Evolutionary conservation across 2,888 invertebrate genomes (phyloP).

Genomic region (Tenthredo distinguenda): DNA sequence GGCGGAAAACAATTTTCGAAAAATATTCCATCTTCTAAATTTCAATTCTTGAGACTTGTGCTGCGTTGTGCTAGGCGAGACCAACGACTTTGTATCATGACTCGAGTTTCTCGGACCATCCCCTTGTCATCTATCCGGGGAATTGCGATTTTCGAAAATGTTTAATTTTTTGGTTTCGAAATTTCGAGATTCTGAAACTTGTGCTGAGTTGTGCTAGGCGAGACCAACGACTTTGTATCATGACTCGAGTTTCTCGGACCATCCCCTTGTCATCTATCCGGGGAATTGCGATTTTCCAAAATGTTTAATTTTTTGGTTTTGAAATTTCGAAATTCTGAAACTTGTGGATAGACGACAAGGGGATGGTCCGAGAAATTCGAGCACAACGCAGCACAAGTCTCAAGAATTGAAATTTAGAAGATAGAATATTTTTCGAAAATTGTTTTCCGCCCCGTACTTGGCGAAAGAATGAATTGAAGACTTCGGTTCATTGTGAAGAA

Average conservation of each 20-base stretch:
- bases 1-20: background rate
- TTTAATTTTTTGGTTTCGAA: too few species aligned
- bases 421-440: background rate
- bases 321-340: background rate
- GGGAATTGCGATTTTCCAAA: background rate
- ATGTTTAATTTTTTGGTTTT: background rate
- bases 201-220: conserved; percentile 22
- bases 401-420: background rate
- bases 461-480: background rate
- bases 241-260: background rate
- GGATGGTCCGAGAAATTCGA: background rate
- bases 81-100: background rate
- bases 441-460: background rate
- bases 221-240: background rate
- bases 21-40: background rate
- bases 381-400: conserved; percentile 28
- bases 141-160: background rate
- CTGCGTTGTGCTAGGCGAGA: conserved; percentile 20
- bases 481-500: background rate
- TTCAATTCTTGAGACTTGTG: background rate
- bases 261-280: background rate
- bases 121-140: background rate
- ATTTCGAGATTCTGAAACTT: background rate
- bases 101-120: background rate
- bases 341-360: background rate